Percentiles rank a stretch among this genome's conserved stretches.
These are phyloP conservation scores for Pogonognathellus flavescens DNA, from an alignment of 1,140 invertebrate genomes.

Conservation along the genomic window DNA sequence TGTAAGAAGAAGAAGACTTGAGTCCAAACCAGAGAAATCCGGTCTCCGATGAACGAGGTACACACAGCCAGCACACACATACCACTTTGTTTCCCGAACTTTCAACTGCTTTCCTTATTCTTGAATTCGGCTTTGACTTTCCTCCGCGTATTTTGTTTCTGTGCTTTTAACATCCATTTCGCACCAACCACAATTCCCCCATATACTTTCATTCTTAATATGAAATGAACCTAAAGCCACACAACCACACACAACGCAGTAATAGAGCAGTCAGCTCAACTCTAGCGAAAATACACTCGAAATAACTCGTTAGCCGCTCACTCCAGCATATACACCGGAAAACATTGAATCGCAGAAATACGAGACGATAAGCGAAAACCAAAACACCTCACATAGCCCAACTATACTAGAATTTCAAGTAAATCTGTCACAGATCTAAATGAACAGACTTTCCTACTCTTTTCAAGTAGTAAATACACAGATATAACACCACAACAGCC, in stretches of 20 bases:
- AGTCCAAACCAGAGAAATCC: background rate
- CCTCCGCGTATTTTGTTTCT: background rate
- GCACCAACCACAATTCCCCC: slow-evolving; percentile 1
- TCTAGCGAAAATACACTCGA: too few species aligned
- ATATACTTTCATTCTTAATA: slow-evolving; percentile 5
- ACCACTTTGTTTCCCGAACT: slow-evolving; percentile 16
- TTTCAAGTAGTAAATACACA: too few species aligned
- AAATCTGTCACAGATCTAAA: too few species aligned
- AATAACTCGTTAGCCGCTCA: too few species aligned
- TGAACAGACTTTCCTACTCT: too few species aligned
- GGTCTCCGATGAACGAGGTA: background rate
- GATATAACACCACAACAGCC: too few species aligned
- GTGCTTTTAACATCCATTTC: background rate
- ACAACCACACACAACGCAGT: background rate
- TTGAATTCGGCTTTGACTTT: slow-evolving; percentile 9
- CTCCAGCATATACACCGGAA: too few species aligned
- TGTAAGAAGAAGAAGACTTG: background rate
- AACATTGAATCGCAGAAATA: too few species aligned
- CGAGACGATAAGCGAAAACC: too few species aligned
- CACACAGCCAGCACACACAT: background rate
- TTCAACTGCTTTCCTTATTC: slow-evolving; percentile 18
- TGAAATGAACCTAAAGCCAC: background rate
- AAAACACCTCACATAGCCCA: too few species aligned
- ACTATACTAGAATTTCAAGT: too few species aligned
- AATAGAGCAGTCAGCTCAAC: background rate